phyloP scores from a whole-genome alignment of 2,888 invertebrate genomes.

The Bedellia somnulentella region DNA sequence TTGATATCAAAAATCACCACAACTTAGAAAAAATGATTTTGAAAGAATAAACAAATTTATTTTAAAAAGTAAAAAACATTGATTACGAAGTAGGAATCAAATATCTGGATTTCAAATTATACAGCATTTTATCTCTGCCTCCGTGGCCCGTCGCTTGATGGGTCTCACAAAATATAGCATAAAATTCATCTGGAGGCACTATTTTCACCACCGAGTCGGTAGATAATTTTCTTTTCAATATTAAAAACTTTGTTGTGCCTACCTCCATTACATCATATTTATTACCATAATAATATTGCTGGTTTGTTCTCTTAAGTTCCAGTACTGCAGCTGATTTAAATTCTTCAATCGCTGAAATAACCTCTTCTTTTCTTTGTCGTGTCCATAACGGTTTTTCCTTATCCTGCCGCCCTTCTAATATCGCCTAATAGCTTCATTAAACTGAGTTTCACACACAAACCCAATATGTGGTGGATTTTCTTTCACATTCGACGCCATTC shows the following conservation, averaged over 20 bases:
- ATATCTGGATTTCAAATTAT: slow-evolving; percentile 12
- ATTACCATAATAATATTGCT: slow-evolving; percentile 4
- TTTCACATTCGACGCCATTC: no score
- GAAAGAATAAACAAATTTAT: no score
- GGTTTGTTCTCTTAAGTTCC: slow-evolving; percentile 1
- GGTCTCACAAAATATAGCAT: slow-evolving; percentile 10
- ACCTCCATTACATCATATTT: slow-evolving; percentile 5
- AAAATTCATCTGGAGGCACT: slow-evolving; percentile 12
- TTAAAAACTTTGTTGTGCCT: slow-evolving; percentile 3
- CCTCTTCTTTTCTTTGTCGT: slow-evolving; percentile 2
- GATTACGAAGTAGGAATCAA: no score
- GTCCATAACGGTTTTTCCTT: slow-evolving; percentile 4
- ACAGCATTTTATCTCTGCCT: slow-evolving; percentile 15
- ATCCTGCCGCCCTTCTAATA: no score
- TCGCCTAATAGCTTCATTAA: no score
- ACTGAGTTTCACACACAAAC: no score
- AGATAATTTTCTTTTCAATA: slow-evolving; percentile 6
- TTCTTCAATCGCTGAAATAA: slow-evolving; percentile 3
- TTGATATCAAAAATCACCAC: no score
- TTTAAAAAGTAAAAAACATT: no score
- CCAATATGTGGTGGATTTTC: no score
- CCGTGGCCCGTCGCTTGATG: slow-evolving; percentile 15
- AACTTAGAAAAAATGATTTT: no score
- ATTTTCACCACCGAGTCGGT: slow-evolving; percentile 11
- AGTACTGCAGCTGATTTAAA: slow-evolving; percentile 1